phyloP scores from a whole-genome alignment of 1,140 invertebrate species.

The Copidosoma floridanum region DNA sequence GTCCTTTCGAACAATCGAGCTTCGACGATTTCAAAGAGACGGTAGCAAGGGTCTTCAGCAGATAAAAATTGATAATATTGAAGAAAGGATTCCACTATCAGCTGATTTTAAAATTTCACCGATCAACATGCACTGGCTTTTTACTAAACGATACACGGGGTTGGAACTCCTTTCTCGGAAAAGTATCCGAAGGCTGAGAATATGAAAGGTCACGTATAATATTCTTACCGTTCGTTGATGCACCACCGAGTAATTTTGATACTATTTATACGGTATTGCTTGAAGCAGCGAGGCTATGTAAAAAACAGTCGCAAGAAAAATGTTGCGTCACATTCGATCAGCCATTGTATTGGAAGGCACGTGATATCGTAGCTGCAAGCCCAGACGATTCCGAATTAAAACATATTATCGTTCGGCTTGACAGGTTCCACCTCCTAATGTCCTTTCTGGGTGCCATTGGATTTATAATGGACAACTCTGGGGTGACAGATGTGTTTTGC shows the following conservation, averaged over 20 bases:
- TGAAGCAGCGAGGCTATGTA: not conserved
- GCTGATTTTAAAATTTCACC: not conserved
- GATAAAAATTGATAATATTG: conserved; percentile 1
- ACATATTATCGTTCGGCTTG: conserved; percentile 29
- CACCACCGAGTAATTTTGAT: not conserved
- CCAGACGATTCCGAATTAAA: conserved; percentile 17
- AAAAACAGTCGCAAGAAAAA: not conserved
- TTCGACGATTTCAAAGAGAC: not conserved
- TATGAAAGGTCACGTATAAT: conserved; percentile 23
- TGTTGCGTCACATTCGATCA: conserved; percentile 44
- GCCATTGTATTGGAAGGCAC: conserved; percentile 30
- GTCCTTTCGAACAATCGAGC: too few species aligned
- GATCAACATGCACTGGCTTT: not conserved
- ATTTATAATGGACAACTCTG: conserved; percentile 48
- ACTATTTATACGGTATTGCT: not conserved
- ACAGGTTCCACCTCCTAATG: conserved; percentile 45
- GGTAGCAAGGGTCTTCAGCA: not conserved
- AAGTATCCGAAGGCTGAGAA: conserved; percentile 23
- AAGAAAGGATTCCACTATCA: not conserved
- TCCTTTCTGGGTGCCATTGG: conserved; percentile 49
- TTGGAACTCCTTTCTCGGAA: conserved; percentile 39
- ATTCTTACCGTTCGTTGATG: conserved; percentile 29
- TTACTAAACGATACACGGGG: conserved; percentile 11
- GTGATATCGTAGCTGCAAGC: conserved; percentile 21
- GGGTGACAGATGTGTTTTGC: conserved; percentile 41